phyloP scores from a whole-genome alignment of 2,113 vertebrate species.

The Pollimyrus isidori region DNA sequence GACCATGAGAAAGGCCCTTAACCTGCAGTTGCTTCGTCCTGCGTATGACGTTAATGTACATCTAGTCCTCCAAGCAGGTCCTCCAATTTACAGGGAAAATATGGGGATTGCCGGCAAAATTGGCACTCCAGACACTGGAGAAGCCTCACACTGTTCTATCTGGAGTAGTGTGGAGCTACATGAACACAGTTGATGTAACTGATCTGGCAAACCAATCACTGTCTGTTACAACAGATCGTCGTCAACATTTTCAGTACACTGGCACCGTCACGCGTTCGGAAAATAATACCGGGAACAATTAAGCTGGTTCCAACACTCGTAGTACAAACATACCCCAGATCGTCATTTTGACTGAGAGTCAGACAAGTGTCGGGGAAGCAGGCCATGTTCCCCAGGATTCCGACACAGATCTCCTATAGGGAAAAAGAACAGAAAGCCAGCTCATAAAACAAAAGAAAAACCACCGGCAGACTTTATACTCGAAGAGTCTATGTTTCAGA shows the following conservation, averaged over 20 bases:
- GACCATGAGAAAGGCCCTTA: too few relatives aligned
- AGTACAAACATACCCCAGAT: conserved; percentile 68
- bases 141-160: too few relatives aligned
- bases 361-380: conserved; percentile 86
- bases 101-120: too few relatives aligned
- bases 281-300: neutral
- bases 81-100: too few relatives aligned
- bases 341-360: conserved; percentile 77
- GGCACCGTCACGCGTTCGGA: neutral
- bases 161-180: neutral
- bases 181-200: neutral
- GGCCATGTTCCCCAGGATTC: conserved; percentile 93
- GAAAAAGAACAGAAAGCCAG: neutral
- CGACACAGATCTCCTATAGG: conserved; percentile 89
- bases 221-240: neutral
- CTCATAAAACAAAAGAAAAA: neutral
- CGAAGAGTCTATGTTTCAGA: neutral
- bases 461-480: neutral
- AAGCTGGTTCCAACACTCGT: neutral
- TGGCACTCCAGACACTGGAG: too few relatives aligned
- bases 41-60: too few relatives aligned
- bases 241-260: neutral
- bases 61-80: too few relatives aligned
- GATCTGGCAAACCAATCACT: neutral
- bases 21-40: too few relatives aligned